Evolutionary conservation across 2,113 vertebrate genomes (phyloP).

Genomic region (Electrona antarctica): DNA sequence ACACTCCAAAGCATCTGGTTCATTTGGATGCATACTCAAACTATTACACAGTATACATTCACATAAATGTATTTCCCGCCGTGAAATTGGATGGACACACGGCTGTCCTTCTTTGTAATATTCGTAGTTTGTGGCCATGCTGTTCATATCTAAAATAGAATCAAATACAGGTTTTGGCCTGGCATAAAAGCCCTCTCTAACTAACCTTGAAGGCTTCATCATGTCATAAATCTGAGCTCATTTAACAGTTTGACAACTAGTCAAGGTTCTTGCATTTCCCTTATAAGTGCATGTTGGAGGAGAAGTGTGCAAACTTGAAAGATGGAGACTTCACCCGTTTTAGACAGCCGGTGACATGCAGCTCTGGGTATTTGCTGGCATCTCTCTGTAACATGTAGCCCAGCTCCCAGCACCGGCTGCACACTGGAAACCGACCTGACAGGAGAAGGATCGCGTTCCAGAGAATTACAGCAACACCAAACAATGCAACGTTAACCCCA

Average conservation of each 20-base stretch:
- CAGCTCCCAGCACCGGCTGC: constrained; percentile 35
- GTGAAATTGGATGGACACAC: background rate
- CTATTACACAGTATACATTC: constrained; percentile 22
- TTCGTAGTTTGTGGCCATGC: background rate
- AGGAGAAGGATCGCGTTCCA: constrained; percentile 54
- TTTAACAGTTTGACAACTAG: constrained; percentile 25
- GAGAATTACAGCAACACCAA: constrained; percentile 59
- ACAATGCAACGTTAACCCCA: constrained; percentile 26
- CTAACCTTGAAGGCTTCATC: constrained; percentile 6
- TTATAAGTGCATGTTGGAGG: constrained; percentile 43
- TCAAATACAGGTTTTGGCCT: constrained; percentile 2
- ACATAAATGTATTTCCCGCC: constrained; percentile 15
- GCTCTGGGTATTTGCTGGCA: constrained; percentile 37
- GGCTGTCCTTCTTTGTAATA: background rate
- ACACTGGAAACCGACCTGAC: constrained; percentile 36
- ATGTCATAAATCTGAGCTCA: constrained; percentile 18
- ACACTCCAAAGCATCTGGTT: constrained; percentile 26
- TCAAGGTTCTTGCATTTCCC: constrained; percentile 25
- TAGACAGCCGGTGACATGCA: constrained; percentile 28
- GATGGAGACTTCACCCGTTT: constrained; percentile 24
- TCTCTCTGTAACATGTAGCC: constrained; percentile 18
- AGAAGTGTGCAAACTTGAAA: constrained; percentile 20
- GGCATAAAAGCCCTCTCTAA: constrained; percentile 19
- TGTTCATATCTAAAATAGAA: background rate
- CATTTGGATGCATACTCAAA: constrained; percentile 12